phyloP scores from a whole-genome alignment of 2,888 invertebrate genomes.

The Oscheius sp. region DNA sequence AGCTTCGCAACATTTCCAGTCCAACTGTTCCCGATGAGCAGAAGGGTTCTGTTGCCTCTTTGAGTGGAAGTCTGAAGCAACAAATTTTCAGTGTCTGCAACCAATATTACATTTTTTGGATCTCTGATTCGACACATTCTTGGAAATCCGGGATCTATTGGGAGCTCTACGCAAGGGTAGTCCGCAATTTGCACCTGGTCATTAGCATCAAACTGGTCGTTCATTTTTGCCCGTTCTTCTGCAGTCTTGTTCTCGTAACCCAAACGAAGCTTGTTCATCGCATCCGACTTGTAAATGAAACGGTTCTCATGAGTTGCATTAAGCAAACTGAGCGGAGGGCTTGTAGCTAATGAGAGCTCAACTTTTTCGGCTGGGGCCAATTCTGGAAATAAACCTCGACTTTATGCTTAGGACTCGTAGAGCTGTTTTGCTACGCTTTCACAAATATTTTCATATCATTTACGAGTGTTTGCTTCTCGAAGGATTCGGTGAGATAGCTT shows the following conservation, averaged over 20 bases:
- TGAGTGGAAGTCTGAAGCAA: neutral
- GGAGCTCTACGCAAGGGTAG: slow-evolving; percentile 10
- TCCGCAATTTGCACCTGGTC: neutral
- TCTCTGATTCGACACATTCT: neutral
- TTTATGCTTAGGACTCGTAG: neutral
- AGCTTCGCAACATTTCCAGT: neutral
- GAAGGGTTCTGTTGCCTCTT: neutral
- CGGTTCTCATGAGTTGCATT: neutral
- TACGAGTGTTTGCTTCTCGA: too few relatives aligned
- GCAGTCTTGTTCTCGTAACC: slow-evolving; percentile 21
- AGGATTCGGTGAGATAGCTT: too few relatives aligned
- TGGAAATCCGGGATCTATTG: neutral
- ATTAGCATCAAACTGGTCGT: slow-evolving; percentile 5
- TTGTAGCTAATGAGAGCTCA: neutral
- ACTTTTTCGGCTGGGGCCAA: neutral
- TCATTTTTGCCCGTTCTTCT: slow-evolving; percentile 13
- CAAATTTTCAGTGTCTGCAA: neutral
- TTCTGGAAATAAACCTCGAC: neutral
- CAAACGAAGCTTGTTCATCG: neutral
- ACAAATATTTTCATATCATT: neutral
- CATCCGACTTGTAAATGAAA: slow-evolving; percentile 10
- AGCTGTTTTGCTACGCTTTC: neutral
- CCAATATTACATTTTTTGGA: neutral
- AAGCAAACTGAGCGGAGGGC: neutral
- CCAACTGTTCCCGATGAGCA: slow-evolving; percentile 18